Evolutionary conservation across 2,888 invertebrate genomes (phyloP).

Genomic region (Drosophila rubida): DNA sequence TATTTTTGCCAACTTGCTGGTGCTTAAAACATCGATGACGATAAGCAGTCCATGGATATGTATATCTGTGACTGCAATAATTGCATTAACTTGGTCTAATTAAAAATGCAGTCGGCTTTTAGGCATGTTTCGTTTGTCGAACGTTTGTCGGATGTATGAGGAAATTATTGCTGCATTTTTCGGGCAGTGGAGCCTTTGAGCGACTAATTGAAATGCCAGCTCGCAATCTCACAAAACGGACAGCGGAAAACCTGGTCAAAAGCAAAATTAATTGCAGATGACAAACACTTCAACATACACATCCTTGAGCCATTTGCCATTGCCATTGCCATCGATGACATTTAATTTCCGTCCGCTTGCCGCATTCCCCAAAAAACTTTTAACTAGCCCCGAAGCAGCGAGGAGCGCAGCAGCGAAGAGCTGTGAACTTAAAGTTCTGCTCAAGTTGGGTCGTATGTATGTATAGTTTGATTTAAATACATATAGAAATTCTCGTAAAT

Average conservation of each 20-base stretch:
- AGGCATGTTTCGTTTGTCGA: constrained; percentile 43
- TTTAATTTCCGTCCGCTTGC: constrained; percentile 64
- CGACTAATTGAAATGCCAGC: constrained; percentile 69
- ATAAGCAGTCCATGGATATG: constrained; percentile 38
- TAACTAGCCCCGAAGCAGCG: constrained; percentile 8
- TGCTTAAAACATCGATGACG: constrained; percentile 48
- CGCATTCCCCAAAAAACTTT: constrained; percentile 45
- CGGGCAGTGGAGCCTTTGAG: constrained; percentile 51
- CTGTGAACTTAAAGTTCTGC: constrained; percentile 27
- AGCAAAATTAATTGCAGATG: constrained; percentile 76
- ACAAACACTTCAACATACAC: constrained; percentile 64
- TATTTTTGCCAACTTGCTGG: constrained; percentile 22
- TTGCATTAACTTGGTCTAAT: constrained; percentile 64
- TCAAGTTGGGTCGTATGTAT: not conserved
- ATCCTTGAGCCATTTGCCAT: constrained; percentile 50
- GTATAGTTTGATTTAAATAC: constrained; percentile 3
- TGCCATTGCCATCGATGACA: constrained; percentile 59
- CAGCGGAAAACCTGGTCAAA: constrained; percentile 71
- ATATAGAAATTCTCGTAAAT: constrained; percentile 38
- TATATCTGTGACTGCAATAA: constrained; percentile 48
- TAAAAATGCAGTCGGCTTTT: constrained; percentile 76
- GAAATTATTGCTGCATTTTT: constrained; percentile 64
- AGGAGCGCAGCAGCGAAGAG: not conserved
- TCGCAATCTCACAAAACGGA: constrained; percentile 27
- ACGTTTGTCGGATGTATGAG: constrained; percentile 41